Evolutionary conservation across 2,113 vertebrate species (phyloP).

Genomic region (Okapia johnstoni): DNA sequence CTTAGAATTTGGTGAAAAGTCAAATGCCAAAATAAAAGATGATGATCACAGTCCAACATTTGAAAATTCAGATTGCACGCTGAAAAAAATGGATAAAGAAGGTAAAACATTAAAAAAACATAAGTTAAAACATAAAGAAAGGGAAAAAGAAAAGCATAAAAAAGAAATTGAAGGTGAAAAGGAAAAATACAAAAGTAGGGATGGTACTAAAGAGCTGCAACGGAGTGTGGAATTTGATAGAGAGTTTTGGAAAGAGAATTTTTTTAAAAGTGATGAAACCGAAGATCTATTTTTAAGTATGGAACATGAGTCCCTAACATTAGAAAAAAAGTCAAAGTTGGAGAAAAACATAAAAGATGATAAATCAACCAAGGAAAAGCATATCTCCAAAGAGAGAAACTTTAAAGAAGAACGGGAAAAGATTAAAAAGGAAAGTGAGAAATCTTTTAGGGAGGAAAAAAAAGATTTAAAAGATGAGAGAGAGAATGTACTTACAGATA

Average conservation of each 20-base stretch:
- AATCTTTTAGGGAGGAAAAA: slow-evolving; percentile 88
- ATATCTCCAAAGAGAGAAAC: slow-evolving; percentile 88
- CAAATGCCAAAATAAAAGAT: slow-evolving; percentile 89
- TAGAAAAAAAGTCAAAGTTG: slow-evolving; percentile 85
- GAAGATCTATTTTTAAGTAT: slow-evolving; percentile 85
- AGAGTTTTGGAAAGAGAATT: slow-evolving; percentile 99
- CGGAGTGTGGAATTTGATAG: slow-evolving; percentile 97
- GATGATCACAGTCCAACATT: slow-evolving; percentile 85
- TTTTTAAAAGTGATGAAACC: slow-evolving; percentile 98
- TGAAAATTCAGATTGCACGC: slow-evolving; percentile 86
- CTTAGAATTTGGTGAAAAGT: slow-evolving; percentile 87
- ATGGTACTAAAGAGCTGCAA: slow-evolving; percentile 88
- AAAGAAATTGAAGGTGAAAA: slow-evolving; percentile 92
- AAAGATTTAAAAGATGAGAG: slow-evolving; percentile 87
- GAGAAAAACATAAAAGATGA: slow-evolving; percentile 92
- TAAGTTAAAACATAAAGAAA: slow-evolving; percentile 96
- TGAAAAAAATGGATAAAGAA: slow-evolving; percentile 92
- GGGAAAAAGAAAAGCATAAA: slow-evolving; percentile 92
- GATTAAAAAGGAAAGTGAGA: slow-evolving; percentile 90
- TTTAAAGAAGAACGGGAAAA: slow-evolving; percentile 91
- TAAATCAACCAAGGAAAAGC: slow-evolving; percentile 87
- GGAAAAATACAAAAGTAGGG: slow-evolving; percentile 91
- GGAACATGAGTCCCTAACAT: slow-evolving; percentile 83
- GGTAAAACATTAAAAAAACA: slow-evolving; percentile 97
- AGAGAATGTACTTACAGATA: slow-evolving; percentile 82